These are phyloP conservation scores for Sarcophilus harrisii DNA, from an alignment of 2,797 vertebrate genomes.

Conservation along the genomic window DNA sequence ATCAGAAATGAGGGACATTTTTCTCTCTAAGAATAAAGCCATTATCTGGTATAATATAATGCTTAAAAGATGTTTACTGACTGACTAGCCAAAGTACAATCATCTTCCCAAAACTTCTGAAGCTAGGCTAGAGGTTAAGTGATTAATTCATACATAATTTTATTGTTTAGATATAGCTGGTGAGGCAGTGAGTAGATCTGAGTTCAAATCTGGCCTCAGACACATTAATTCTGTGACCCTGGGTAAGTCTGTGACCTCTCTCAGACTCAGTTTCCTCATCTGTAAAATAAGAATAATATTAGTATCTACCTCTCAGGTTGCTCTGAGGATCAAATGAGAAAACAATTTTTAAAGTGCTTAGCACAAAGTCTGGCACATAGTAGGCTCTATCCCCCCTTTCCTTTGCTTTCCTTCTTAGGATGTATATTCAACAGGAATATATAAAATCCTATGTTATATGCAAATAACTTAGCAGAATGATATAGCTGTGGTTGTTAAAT, in stretches of 20 bases:
- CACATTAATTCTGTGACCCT: not conserved
- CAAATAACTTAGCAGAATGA: slow-evolving; percentile 52
- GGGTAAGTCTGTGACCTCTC: not conserved
- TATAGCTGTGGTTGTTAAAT: slow-evolving; percentile 14
- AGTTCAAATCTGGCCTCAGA: not conserved
- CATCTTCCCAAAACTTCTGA: not conserved
- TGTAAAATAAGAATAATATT: not conserved
- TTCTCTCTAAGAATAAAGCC: not conserved
- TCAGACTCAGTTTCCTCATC: not conserved
- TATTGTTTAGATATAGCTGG: not conserved
- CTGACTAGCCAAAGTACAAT: not conserved
- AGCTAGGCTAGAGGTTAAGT: not conserved
- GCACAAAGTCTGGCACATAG: not conserved
- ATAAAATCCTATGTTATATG: slow-evolving; percentile 51
- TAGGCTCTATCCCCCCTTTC: not conserved
- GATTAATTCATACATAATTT: not conserved
- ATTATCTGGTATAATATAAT: not conserved
- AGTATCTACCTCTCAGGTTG: not conserved
- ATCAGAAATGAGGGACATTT: not conserved
- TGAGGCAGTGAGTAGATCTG: not conserved
- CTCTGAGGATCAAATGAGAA: not conserved
- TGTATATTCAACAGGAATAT: slow-evolving; percentile 42
- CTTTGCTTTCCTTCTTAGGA: not conserved
- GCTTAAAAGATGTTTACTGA: not conserved
- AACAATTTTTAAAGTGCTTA: not conserved